Evolutionary conservation across 2,888 invertebrate species (phyloP).

Genomic region (Acanthosepion lycidas): DNA sequence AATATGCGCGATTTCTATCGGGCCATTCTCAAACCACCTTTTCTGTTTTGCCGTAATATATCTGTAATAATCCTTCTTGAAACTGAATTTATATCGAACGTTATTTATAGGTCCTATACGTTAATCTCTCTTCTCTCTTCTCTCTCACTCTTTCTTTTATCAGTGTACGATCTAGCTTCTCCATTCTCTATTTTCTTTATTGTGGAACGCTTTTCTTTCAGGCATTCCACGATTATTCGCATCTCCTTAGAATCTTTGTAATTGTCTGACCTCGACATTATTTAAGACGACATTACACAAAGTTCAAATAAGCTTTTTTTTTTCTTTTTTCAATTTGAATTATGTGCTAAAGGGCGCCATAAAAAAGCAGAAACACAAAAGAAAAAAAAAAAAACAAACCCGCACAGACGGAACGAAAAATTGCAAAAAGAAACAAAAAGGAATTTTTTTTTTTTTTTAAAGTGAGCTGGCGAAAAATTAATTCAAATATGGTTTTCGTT

Average conservation of each 20-base stretch:
- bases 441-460: no score
- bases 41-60: no score
- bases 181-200: background rate
- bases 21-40: no score
- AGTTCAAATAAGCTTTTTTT: background rate
- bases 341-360: background rate
- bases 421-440: no score
- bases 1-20: no score
- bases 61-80: no score
- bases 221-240: background rate
- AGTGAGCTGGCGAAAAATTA: no score
- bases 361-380: background rate
- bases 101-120: no score
- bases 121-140: no score
- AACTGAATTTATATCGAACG: no score
- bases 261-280: background rate
- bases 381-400: background rate
- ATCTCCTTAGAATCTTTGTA: background rate
- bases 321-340: background rate
- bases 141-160: background rate
- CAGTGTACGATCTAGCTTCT: background rate
- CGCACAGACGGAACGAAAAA: background rate
- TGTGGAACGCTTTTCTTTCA: background rate
- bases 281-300: background rate
- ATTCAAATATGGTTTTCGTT: no score